Conservation (phyloP, 2,113 vertebrate genomes). For the Opisthocomus hoazin region DNA sequence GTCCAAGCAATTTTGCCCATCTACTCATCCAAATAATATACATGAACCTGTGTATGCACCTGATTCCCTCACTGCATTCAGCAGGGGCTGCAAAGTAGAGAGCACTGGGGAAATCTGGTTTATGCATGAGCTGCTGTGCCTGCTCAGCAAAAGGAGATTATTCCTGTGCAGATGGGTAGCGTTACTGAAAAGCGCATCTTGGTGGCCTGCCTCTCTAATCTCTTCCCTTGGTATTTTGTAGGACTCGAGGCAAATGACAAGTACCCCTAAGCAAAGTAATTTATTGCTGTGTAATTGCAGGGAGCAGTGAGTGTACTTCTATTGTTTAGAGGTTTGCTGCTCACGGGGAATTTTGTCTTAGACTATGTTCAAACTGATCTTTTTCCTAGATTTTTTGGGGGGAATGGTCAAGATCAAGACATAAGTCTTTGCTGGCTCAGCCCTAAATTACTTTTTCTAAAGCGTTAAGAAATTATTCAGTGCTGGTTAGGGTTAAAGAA, state of each 20-base stretch:
- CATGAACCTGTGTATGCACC: neutral
- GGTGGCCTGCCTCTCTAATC: neutral
- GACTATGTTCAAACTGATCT: neutral
- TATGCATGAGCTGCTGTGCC: constrained; percentile 33
- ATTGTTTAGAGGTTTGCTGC: neutral
- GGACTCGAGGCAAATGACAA: neutral
- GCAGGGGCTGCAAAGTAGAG: neutral
- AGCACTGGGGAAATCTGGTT: neutral
- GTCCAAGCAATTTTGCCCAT: neutral
- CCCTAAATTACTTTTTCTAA: neutral
- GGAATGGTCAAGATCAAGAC: neutral
- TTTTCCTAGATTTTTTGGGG: neutral
- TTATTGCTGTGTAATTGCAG: neutral
- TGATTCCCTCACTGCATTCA: neutral
- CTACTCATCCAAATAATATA: neutral
- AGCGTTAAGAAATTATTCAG: neutral
- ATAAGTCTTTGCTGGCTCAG: neutral
- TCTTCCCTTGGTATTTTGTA: neutral
- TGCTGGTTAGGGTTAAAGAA: neutral
- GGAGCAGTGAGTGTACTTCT: neutral
- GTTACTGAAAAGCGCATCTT: neutral
- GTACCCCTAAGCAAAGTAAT: neutral
- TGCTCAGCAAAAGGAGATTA: constrained; percentile 29
- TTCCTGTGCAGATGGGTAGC: neutral
- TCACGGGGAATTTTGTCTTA: neutral